A percentile compares a stretch with the other conserved stretches of the same genome.
These are phyloP conservation scores for Artemia sp. DNA, from an alignment of 2,888 invertebrate genomes.

Conservation along the genomic window DNA sequence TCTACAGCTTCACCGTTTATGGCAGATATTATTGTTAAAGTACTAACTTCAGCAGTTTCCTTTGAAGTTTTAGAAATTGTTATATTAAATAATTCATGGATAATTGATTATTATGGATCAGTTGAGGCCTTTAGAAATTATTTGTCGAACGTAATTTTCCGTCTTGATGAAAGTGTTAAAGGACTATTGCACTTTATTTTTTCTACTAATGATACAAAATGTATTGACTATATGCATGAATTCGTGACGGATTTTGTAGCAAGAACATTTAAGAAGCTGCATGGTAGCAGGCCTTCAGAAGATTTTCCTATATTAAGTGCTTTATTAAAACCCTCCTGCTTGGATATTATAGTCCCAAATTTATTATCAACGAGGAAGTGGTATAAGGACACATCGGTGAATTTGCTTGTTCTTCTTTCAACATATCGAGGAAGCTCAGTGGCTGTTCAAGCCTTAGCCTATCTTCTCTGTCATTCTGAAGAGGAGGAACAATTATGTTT, in stretches of 20 bases:
- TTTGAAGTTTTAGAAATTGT: background rate
- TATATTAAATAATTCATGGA: background rate
- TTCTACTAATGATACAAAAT: background rate
- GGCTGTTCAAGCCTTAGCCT: background rate
- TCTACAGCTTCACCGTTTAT: background rate
- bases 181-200: background rate
- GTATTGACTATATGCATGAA: background rate
- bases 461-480: background rate
- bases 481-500: background rate
- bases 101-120: conserved; percentile 6
- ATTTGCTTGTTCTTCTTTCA: background rate
- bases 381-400: background rate
- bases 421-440: conserved; percentile 8
- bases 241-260: conserved; percentile 1
- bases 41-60: background rate
- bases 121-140: background rate
- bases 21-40: conserved; percentile 4
- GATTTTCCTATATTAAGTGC: conserved; percentile 9
- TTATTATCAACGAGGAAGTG: background rate
- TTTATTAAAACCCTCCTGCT: background rate
- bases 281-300: conserved; percentile 3
- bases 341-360: background rate
- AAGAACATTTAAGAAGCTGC: background rate
- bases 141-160: background rate
- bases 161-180: background rate